phyloP scores from a whole-genome alignment of 2,888 invertebrate species.

The Sylvicola cinctus region DNA sequence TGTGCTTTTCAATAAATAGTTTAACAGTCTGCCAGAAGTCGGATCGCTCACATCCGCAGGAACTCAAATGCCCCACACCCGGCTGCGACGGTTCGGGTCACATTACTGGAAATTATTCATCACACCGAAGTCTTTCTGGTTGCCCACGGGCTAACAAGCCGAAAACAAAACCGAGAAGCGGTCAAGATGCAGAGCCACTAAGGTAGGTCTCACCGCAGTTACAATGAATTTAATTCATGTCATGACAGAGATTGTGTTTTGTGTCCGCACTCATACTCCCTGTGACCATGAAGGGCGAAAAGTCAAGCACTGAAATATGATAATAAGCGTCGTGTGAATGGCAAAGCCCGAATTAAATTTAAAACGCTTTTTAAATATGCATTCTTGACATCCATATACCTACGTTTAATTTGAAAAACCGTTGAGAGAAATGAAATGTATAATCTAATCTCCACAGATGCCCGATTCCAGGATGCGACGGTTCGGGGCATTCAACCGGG shows the following conservation, averaged over 20 bases:
- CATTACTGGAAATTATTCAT: conserved; percentile 85
- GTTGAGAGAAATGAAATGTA: not conserved
- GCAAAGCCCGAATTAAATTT: not conserved
- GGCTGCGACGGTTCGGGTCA: conserved; percentile 88
- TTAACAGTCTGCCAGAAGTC: conserved; percentile 54
- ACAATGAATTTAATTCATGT: no score
- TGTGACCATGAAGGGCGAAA: no score
- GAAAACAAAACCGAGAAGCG: conserved; percentile 67
- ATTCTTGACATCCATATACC: no score
- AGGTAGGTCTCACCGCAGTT: conserved; percentile 28
- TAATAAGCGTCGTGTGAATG: no score
- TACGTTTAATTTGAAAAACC: not conserved
- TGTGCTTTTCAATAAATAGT: conserved; percentile 30
- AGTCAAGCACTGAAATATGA: no score
- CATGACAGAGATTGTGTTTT: no score
- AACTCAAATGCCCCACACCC: conserved; percentile 73
- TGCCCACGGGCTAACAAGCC: conserved; percentile 81
- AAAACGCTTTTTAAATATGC: not conserved
- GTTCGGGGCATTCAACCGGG: conserved; percentile 86
- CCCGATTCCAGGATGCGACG: conserved; percentile 80
- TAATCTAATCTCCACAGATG: conserved; percentile 36
- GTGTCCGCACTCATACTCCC: no score
- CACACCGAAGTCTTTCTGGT: conserved; percentile 78
- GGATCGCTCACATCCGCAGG: conserved; percentile 60
- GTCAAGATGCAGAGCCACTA: conserved; percentile 67